Base-by-base conservation (phyloP, 2,888 invertebrate species). In the Fragum whitleyi region DNA sequence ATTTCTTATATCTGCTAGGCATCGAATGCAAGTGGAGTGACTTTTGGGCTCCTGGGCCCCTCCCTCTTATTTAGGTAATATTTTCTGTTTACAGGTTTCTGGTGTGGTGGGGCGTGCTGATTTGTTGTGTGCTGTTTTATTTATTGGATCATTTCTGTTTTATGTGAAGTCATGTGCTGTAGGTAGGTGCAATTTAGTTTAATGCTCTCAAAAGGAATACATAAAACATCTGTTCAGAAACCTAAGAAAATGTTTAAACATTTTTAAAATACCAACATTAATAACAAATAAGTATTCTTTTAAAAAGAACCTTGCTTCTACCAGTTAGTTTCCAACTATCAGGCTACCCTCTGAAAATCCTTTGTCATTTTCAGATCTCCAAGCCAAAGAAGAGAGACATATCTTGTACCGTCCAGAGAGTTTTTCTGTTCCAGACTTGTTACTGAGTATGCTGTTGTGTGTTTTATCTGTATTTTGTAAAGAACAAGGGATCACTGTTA, bases 71-170 rank as follows among this genome's bases (percentile, higher is more conserved):
- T n/a, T n/a, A 36, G 32, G 9, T 36, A 9, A 47, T 47, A 9
- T 47, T 9, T 47, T 47, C 47, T 47, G 3, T 19, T 83, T 93
- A 36, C 91, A 96, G 96, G 95, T 99, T 2, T 96, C 97, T 77
- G 98, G 98, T 26, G 95, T 98, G 75, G 98, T 99, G 16, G 98
- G 98, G 29, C 95, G 98, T 92, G 98, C 98, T 47, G 99, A 99
- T 94, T 95, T 99, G 71, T 95, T 99, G 83, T 97, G 97, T 93
- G 96, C 97, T 2, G 94, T 97, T 14, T 96, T 97, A 86, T 97
- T 96, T 92, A 95, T 97, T 88, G 84, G 96, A 68, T 95, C 96
- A 55, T 95, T 97, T 87, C 93, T 97, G 79, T 93, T 95, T 69
- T 97, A 97, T 93, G 94, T 95, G 86, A 94, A 93, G 88, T 94